Base-by-base conservation (phyloP, 64 coral and sea anemone species). In the Actinia equina region DNA sequence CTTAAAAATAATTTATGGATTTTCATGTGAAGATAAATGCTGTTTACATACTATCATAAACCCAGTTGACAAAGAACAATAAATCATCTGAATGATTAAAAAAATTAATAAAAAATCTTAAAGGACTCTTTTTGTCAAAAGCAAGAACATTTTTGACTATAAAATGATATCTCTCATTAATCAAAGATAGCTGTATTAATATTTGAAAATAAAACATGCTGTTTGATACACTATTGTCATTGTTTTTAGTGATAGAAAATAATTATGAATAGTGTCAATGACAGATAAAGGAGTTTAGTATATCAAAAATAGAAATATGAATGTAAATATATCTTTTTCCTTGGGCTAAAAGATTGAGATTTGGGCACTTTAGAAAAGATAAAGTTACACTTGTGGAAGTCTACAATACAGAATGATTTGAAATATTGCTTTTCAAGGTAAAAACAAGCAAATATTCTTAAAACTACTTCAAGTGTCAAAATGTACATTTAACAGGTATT, bases 1-100 rank as follows among this genome's bases (percentile, higher is more conserved):
- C 42, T 74, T 74, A 74, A 74, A 41, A 10, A 74, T 74, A 74
- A 74, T 74, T 41, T 74, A 74, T 74, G 69, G 69, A 74, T 14
- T 74, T 74, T 74, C 69, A 74, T 30, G 69, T 74, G 25, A 74
- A 74, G 25, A 42, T 74, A 25, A 74, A 74, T 74, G 25, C 23
- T 30, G 26, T 41, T 30, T 11, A 41, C 23, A 9, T 65, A 37
- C 1, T 37, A 65, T 65, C 62, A 65, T 25, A 74, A 65, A 27
- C 13, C n/a, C 27, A 74, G n/a, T 14, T 74, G 69, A 22, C 62
- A 23, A 65, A 65, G 69, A 74, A 26, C 69, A 74, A 74, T 74
- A 14, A 74, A 30, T 74, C 26, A 74, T 74, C 41, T 8, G 69
- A 57, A 57, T 6, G 11, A 3, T 74, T 74, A 12, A 74, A 74